phyloP scores from a whole-genome alignment of 2,888 invertebrate species.

The Parochlus steinenii region DNA sequence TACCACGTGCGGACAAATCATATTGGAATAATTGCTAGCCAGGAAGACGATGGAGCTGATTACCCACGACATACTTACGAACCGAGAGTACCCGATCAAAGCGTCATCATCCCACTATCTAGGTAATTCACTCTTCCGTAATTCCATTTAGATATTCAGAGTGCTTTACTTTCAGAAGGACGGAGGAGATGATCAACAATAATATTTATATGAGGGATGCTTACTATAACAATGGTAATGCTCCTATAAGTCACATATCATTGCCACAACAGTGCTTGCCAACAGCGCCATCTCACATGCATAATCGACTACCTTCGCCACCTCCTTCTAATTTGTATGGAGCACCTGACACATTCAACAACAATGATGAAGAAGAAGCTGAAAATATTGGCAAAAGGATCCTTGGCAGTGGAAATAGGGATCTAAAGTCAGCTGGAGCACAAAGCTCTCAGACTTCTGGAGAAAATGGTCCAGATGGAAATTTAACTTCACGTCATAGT shows the following conservation, averaged over 20 bases:
- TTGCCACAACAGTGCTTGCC: slow-evolving; percentile 16
- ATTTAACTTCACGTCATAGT: neutral
- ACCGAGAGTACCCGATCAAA: slow-evolving; percentile 18
- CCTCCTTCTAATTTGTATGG: slow-evolving; percentile 3
- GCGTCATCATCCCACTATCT: slow-evolving; percentile 45
- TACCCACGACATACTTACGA: slow-evolving; percentile 19
- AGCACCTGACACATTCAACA: slow-evolving; percentile 3
- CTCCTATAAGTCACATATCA: slow-evolving; percentile 18
- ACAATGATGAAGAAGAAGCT: slow-evolving; percentile 4
- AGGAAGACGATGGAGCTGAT: slow-evolving; percentile 19
- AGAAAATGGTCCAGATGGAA: neutral
- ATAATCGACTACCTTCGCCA: slow-evolving; percentile 10
- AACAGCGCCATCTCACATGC: slow-evolving; percentile 1
- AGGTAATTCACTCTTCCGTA: too few species aligned
- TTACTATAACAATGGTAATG: slow-evolving; percentile 2
- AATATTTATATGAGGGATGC: slow-evolving; percentile 6
- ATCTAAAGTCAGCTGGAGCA: slow-evolving; percentile 13
- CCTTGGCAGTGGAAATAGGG: slow-evolving; percentile 12
- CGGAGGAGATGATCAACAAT: slow-evolving; percentile 5
- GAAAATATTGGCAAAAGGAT: neutral
- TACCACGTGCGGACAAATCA: slow-evolving; percentile 80
- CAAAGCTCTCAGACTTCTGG: slow-evolving; percentile 1
- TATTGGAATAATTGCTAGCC: slow-evolving; percentile 49
- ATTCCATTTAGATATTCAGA: slow-evolving; percentile 3
- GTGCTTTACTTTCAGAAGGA: neutral